phyloP scores from a whole-genome alignment of 2,888 invertebrate genomes.

The Exephanes ischioxanthus region DNA sequence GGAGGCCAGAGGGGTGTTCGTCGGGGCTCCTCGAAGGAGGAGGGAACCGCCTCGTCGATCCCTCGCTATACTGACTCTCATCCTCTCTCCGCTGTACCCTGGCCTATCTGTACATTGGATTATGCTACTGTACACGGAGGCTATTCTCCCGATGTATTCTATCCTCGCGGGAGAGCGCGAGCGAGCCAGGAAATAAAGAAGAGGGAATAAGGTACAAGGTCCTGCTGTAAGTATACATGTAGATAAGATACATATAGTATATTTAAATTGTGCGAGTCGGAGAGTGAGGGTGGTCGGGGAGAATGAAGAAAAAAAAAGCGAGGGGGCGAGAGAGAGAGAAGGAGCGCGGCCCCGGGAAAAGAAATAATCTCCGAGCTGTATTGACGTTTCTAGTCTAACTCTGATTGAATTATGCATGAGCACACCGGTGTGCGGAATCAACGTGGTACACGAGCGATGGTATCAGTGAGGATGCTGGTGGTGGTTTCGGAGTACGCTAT shows the following conservation, averaged over 20 bases:
- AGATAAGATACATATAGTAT: slow-evolving; percentile 16
- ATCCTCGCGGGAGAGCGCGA: slow-evolving; percentile 38
- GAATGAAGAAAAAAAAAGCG: slow-evolving; percentile 77
- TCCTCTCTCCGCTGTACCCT: slow-evolving; percentile 26
- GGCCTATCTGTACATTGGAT: slow-evolving; percentile 42
- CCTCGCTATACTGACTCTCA: slow-evolving; percentile 51
- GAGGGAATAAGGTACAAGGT: slow-evolving; percentile 12
- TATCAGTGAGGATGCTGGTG: slow-evolving; percentile 12
- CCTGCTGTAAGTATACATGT: slow-evolving; percentile 27
- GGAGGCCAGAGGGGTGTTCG: slow-evolving; percentile 60
- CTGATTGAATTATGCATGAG: slow-evolving; percentile 85
- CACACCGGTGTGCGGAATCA: slow-evolving; percentile 82
- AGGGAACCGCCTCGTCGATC: slow-evolving; percentile 61
- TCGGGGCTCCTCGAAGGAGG: slow-evolving; percentile 58
- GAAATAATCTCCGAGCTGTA: slow-evolving; percentile 85
- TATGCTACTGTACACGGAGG: slow-evolving; percentile 50
- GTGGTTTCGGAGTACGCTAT: slow-evolving; percentile 48
- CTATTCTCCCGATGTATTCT: slow-evolving; percentile 39
- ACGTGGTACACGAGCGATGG: slow-evolving; percentile 51
- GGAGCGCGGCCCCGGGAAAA: slow-evolving; percentile 81
- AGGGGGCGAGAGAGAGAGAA: slow-evolving; percentile 68
- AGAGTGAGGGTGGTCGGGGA: slow-evolving; percentile 79
- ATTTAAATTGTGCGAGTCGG: slow-evolving; percentile 55
- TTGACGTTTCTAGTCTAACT: slow-evolving; percentile 85
- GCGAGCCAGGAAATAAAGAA: slow-evolving; percentile 36